Conservation (phyloP, 2,797 vertebrate genomes). For the Poecile montanus region DNA sequence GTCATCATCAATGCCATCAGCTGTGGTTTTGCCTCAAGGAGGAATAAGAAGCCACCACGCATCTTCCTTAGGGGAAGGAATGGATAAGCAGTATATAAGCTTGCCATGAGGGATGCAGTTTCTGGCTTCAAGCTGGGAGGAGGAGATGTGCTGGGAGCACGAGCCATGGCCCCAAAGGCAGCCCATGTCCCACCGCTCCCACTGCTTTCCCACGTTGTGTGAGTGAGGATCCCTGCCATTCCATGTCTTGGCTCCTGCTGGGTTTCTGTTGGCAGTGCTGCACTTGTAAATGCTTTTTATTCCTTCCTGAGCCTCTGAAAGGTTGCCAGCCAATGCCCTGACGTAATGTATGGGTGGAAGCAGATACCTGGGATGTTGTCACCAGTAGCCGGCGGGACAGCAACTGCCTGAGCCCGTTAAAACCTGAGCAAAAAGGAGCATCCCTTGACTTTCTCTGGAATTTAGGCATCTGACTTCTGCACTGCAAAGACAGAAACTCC, state of each 20-base stretch:
- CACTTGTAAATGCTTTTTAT: neutral
- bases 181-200: neutral
- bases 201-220: neutral
- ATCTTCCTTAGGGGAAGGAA: neutral
- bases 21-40: neutral
- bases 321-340: slow-evolving; percentile 4
- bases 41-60: neutral
- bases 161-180: neutral
- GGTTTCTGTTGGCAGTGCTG: slow-evolving; percentile 50
- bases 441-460: neutral
- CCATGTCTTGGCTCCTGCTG: neutral
- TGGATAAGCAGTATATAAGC: neutral
- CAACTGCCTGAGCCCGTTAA: neutral
- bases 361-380: slow-evolving; percentile 12
- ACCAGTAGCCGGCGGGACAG: neutral
- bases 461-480: neutral
- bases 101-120: neutral
- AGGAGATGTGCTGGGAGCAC: neutral
- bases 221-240: neutral
- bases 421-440: neutral
- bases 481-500: neutral
- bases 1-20: neutral
- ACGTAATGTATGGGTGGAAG: slow-evolving; percentile 25
- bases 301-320: slow-evolving; percentile 9
- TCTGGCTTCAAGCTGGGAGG: neutral